A percentile compares a stretch with the other conserved stretches of the same genome.
Conservation (phyloP, 2,888 invertebrate species). For the Thymelicus sylvestris region DNA sequence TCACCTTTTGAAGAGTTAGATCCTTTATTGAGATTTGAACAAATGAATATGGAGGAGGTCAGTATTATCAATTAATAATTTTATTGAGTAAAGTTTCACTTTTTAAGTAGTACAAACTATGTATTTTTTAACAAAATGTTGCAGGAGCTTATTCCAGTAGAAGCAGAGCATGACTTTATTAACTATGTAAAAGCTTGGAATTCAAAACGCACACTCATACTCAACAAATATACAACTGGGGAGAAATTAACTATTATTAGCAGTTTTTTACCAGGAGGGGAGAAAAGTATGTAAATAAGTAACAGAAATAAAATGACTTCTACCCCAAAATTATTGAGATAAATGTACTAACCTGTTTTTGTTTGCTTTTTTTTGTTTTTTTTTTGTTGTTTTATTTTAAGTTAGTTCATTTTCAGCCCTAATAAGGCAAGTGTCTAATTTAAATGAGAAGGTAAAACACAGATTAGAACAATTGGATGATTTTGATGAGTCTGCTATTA, state of each 20-base stretch:
- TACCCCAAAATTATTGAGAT: too few species aligned
- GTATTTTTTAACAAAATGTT: conserved; percentile 37
- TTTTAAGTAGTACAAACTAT: conserved; percentile 33
- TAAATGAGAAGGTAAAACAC: conserved; percentile 94
- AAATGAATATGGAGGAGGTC: conserved; percentile 67
- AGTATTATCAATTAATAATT: conserved; percentile 36
- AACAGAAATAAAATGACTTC: too few species aligned
- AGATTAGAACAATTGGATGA: conserved; percentile 97
- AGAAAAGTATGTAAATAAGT: conserved; percentile 86
- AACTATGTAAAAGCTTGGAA: conserved; percentile 91
- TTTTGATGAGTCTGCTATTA: conserved; percentile 94
- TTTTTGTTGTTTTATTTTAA: conserved; percentile 67
- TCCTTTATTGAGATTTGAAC: conserved; percentile 74
- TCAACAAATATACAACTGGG: conserved; percentile 96
- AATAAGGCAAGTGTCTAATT: conserved; percentile 91
- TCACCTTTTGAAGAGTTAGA: conserved; percentile 74
- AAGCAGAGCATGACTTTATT: conserved; percentile 64
- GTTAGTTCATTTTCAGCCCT: conserved; percentile 86
- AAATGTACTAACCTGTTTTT: not conserved
- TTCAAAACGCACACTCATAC: conserved; percentile 89
- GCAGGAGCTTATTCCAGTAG: conserved; percentile 55
- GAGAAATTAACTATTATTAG: conserved; percentile 96
- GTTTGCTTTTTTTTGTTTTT: conserved; percentile 46
- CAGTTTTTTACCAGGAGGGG: conserved; percentile 92
- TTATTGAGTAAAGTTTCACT: too few species aligned